phyloP scores from a whole-genome alignment of 2,113 vertebrate genomes.

The Montifringilla adamsi region DNA sequence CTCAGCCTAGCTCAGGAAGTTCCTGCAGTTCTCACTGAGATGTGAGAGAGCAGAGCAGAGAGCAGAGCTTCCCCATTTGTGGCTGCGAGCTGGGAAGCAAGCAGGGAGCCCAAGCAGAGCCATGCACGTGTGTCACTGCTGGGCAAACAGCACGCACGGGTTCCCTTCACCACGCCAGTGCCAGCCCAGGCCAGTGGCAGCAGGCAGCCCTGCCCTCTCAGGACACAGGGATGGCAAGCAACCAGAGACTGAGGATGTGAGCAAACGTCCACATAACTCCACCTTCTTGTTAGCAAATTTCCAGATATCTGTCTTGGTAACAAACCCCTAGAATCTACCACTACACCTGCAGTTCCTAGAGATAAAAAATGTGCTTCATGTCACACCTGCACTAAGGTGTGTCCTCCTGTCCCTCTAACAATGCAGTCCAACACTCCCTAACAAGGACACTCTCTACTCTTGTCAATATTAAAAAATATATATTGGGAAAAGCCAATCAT shows the following conservation, averaged over 20 bases:
- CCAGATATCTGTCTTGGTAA: background rate
- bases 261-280: background rate
- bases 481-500: background rate
- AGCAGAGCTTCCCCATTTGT: background rate
- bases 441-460: background rate
- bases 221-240: background rate
- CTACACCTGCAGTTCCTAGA: background rate
- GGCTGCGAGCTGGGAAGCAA: background rate
- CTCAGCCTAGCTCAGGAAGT: background rate
- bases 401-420: background rate
- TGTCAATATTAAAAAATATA: background rate
- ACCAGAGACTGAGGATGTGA: background rate
- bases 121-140: accelerated
- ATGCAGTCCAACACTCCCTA: background rate
- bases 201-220: background rate
- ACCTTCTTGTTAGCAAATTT: background rate
- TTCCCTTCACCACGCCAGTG: background rate
- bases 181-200: background rate
- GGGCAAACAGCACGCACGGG: background rate
- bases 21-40: background rate
- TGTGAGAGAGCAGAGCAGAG: background rate
- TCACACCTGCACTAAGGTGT: accelerated
- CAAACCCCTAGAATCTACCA: background rate
- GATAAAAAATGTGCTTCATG: background rate
- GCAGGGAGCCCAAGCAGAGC: background rate